These are phyloP conservation scores for Plutomurus gul DNA, from an alignment of 1,140 invertebrate genomes.

Conservation along the genomic window DNA sequence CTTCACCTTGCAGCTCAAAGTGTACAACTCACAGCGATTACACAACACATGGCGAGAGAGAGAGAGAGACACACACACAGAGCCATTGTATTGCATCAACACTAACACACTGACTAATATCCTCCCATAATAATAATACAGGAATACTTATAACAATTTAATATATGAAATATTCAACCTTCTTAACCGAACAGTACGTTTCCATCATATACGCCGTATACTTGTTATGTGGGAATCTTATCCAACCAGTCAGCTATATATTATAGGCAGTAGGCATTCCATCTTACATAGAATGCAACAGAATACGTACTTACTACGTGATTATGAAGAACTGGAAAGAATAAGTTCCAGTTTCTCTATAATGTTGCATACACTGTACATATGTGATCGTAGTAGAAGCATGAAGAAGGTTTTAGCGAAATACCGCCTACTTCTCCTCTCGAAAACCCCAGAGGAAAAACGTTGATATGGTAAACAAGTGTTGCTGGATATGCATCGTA, in stretches of 20 bases:
- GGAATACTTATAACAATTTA: neutral
- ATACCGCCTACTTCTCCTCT: slow-evolving; percentile 6
- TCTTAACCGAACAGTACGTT: too few relatives aligned
- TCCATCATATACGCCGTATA: too few relatives aligned
- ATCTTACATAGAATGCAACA: neutral
- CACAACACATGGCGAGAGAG: neutral
- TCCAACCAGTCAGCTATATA: neutral
- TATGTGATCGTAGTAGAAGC: too few relatives aligned
- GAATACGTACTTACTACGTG: too few relatives aligned
- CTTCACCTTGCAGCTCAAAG: neutral
- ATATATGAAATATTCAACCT: too few relatives aligned
- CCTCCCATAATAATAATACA: neutral
- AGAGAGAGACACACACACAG: too few relatives aligned
- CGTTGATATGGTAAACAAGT: slow-evolving; percentile 8
- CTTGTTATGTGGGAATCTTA: too few relatives aligned
- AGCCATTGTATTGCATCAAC: neutral
- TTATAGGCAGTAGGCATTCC: too few relatives aligned
- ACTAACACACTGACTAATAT: neutral
- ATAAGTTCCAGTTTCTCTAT: slow-evolving; percentile 13
- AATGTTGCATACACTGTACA: neutral
- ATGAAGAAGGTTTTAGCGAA: neutral
- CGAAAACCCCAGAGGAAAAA: slow-evolving; percentile 3
- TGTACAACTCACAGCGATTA: neutral
- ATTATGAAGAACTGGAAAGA: slow-evolving; percentile 4
- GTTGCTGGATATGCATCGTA: too few relatives aligned